Evolutionary conservation across 2,797 vertebrate species (phyloP), one percentile per base, ranked within the genome.

Genomic region (Enteromius paludinosus): DNA sequence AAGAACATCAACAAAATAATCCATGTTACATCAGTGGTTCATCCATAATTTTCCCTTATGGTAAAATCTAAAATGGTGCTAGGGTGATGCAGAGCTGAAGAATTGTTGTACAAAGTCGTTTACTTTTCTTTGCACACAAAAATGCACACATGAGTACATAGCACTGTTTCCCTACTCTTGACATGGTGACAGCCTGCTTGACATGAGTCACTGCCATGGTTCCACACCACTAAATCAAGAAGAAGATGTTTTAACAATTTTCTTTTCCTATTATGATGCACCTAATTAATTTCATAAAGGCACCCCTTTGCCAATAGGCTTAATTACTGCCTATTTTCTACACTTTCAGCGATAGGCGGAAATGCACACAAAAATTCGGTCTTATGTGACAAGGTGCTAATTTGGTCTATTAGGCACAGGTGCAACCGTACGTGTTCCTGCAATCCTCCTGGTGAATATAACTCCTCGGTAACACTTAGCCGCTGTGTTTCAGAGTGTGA

Each of bases 251-350:
- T 88, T 84, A 79, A 86, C 83, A 80, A 85, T 86, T 89, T 93
- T 91, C 87, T 88, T 84, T 88, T 88, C 91, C 90, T 92, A 89
- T 92, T 92, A 91, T 91, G 83, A 89, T 87, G 90, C 89, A 92
- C 89, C 89, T 91, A 91, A 94, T 94, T 94, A 92, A 92, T 92
- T 92, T 91, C 90, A 86, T 89, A 92, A 94, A 89, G 89, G 84
- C 90, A 45, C 89, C 86, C 87, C 86, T 84, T 82, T 89, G 88
- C 90, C 91, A 88, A 81, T 87, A 87, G 74, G 88, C 92, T 90
- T 92, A 93, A 93, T 94, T 91, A 92, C 88, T 87, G 87, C 88
- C 81, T 86, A 88, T 90, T 88, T 86, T 89, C 85, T 88, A 65
- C 78, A 79, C 76, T 70, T 75, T 85, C 56, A 86, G 76, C 69